These are phyloP conservation scores for Lycaon pictus DNA, from an alignment of 2,113 vertebrate genomes.

Conservation along the genomic window DNA sequence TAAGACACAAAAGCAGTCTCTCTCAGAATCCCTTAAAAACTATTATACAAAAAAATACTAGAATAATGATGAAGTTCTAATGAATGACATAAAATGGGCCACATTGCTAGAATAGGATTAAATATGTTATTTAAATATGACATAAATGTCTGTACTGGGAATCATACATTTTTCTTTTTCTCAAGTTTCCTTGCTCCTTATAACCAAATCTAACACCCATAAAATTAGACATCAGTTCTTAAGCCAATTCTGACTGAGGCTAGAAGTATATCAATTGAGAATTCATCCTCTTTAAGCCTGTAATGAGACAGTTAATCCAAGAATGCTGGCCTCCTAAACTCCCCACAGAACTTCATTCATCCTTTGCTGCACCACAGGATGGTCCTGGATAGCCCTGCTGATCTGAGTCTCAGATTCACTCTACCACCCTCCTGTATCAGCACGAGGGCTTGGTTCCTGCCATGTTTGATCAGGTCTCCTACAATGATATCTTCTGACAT, in stretches of 20 bases:
- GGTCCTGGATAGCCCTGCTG: background rate
- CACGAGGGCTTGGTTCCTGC: background rate
- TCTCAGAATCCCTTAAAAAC: background rate
- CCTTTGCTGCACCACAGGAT: background rate
- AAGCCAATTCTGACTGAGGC: background rate
- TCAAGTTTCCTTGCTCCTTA: background rate
- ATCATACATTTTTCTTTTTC: background rate
- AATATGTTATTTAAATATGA: background rate
- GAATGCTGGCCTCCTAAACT: background rate
- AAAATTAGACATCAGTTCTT: background rate
- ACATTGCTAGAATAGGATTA: background rate
- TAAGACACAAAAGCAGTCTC: background rate
- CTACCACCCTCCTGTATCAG: background rate
- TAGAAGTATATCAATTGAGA: background rate
- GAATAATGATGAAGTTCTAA: background rate
- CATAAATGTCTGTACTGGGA: background rate
- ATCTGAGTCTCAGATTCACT: background rate
- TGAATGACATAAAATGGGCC: background rate
- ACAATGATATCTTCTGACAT: background rate
- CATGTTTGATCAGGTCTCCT: background rate
- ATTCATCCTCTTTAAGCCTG: background rate
- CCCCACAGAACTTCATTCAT: background rate
- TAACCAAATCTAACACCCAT: background rate
- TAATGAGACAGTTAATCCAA: background rate
- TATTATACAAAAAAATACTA: background rate